These are phyloP conservation scores for Drosophila subobscura DNA, from an alignment of 1,140 invertebrate genomes.

Conservation along the genomic window DNA sequence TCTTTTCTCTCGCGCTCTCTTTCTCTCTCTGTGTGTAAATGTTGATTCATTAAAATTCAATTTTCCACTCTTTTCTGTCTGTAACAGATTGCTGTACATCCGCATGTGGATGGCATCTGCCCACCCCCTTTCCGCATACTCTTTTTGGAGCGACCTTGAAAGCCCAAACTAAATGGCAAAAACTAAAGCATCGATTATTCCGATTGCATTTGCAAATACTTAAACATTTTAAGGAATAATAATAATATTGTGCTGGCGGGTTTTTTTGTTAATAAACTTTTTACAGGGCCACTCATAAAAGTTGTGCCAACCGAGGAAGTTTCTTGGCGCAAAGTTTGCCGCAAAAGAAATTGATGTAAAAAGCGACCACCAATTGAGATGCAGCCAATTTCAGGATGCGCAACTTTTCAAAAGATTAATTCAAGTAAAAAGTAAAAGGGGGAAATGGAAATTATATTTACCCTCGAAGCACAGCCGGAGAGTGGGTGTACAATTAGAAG, in stretches of 20 bases:
- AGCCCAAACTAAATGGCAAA: conserved; percentile 24
- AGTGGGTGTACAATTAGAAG: conserved; percentile 19
- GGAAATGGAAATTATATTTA: conserved; percentile 20
- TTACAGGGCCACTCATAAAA: conserved; percentile 68
- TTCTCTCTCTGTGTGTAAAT: conserved; percentile 18
- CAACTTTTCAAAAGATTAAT: conserved; percentile 66
- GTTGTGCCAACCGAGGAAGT: conserved; percentile 52
- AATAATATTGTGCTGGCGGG: conserved; percentile 71
- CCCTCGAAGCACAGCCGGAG: no score
- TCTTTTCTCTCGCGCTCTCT: neutral
- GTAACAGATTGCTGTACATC: conserved; percentile 58
- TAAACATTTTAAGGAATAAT: conserved; percentile 48
- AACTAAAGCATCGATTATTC: conserved; percentile 36
- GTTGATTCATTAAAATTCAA: conserved; percentile 71
- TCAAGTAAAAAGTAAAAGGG: conserved; percentile 47
- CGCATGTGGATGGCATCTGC: conserved; percentile 10
- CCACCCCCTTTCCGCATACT: neutral
- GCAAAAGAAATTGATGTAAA: conserved; percentile 69
- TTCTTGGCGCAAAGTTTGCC: conserved; percentile 35
- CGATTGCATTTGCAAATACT: conserved; percentile 11
- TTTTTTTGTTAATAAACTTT: conserved; percentile 69
- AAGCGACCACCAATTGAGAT: conserved; percentile 57
- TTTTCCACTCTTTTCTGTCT: conserved; percentile 34
- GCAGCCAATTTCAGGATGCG: conserved; percentile 31
- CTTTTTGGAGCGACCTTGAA: conserved; percentile 33